A percentile compares a stretch with the other conserved stretches of the same genome.
Evolutionary conservation across 2,113 vertebrate species (phyloP).

Genomic region (Holacanthus passer): DNA sequence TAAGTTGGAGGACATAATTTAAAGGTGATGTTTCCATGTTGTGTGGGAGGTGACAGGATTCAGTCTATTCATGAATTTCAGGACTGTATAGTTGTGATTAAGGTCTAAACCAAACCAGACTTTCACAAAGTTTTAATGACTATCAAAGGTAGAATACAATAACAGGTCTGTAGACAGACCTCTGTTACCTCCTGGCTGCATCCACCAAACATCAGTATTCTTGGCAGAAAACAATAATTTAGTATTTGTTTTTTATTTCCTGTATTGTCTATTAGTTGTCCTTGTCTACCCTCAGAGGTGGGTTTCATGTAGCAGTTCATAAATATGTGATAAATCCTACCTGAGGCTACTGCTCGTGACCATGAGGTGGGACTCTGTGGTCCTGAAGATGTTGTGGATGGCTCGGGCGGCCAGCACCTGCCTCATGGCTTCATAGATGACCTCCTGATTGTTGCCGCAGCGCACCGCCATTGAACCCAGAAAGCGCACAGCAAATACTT

Average conservation of each 20-base stretch:
- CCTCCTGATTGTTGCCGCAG: conserved; percentile 87
- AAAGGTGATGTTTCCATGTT: not conserved
- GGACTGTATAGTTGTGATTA: not conserved
- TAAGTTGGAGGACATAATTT: not conserved
- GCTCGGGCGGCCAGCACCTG: conserved; percentile 96
- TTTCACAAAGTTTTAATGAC: not conserved
- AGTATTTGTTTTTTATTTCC: no score
- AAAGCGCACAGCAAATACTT: conserved; percentile 96
- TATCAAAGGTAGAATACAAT: no score
- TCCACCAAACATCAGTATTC: not conserved
- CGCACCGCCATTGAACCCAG: conserved; percentile 96
- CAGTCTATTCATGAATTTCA: no score
- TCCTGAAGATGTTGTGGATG: conserved; percentile 98
- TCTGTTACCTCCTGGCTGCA: not conserved
- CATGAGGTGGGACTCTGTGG: conserved; percentile 94
- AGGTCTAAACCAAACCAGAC: not conserved
- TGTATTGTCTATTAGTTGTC: no score
- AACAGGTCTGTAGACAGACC: no score
- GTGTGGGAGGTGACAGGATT: no score
- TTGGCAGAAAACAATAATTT: not conserved
- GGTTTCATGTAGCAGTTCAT: not conserved
- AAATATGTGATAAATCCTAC: conserved; percentile 69
- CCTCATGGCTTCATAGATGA: conserved; percentile 98
- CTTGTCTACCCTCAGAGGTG: no score
- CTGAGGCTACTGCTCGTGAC: conserved; percentile 92